Base-by-base conservation (phyloP, 1,140 invertebrate species). In the Drosophila murphyi region DNA sequence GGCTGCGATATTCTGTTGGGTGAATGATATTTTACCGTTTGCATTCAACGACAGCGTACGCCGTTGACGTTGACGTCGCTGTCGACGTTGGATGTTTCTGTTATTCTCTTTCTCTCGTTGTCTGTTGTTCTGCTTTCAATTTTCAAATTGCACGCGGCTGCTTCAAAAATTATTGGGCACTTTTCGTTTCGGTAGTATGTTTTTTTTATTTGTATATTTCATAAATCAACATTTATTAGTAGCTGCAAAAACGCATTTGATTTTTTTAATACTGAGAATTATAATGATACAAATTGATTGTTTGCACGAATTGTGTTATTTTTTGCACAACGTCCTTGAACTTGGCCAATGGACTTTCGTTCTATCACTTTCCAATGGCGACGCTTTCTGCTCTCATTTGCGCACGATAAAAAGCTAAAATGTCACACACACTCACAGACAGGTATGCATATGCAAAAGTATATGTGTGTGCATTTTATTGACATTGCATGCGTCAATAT, bases 281-380 rank as follows among this genome's bases (percentile, higher is more conserved):
- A 43, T 62, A 12, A 56, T 70, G 43, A 62, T 67, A 31, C n/a
- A 35, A 55, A 32, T 63, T 48, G 3, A 54, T 61, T 69, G 8
- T 56, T 48, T 39, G 12, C 52, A 51, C 37, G 3, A 51, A 20
- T 37, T 60, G 47, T 50, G 34, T 31, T 62, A 20, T 52, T 55
- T 73, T 52, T 55, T 73, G 35, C 39, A 41, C 39, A 10, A 62
- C 63, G 74, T 77, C 80, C 80, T 82, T 82, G 77, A 82, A 82
- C 80, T 82, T 82, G 80, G 63, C 61, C 67, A 80, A 71, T 70
- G 74, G 67, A 72, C 76, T 78, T 76, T 75, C 72, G 50, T 64
- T 51, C 59, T 63, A 62, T 43, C 71, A 60, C 64, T 73, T 59
- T 56, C 59, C 31, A 52, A 37, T 56, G 32, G 10, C 39, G 10